Evolutionary conservation across 2,797 vertebrate genomes (phyloP).

Genomic region (Melanotaenia pygmaea): DNA sequence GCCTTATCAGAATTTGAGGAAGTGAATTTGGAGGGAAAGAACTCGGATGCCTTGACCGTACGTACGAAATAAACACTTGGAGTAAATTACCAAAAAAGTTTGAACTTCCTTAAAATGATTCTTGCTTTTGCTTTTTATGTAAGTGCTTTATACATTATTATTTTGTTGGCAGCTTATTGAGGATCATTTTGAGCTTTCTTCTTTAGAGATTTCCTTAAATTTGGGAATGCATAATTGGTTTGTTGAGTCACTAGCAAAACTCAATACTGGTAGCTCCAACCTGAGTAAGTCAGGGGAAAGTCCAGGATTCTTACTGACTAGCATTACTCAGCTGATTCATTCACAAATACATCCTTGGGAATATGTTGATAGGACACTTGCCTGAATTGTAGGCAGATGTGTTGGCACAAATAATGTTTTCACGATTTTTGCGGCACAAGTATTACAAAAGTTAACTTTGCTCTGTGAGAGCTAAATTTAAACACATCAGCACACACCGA

Average conservation of each 20-base stretch:
- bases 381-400: slow-evolving; percentile 10
- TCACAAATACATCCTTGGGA: slow-evolving; percentile 50
- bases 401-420: slow-evolving; percentile 2
- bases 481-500: slow-evolving; percentile 46
- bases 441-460: background rate
- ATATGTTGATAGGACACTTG: slow-evolving; percentile 36
- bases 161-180: slow-evolving; percentile 14
- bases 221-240: slow-evolving; percentile 55
- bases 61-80: slow-evolving; percentile 48
- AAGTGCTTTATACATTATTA: background rate
- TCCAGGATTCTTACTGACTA: slow-evolving; percentile 78
- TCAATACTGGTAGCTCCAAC: slow-evolving; percentile 72
- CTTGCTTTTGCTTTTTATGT: background rate
- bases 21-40: slow-evolving; percentile 82
- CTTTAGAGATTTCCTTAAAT: slow-evolving; percentile 56
- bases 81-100: slow-evolving; percentile 4
- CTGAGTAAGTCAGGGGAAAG: slow-evolving; percentile 82
- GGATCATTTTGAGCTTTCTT: slow-evolving; percentile 30
- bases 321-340: slow-evolving; percentile 67
- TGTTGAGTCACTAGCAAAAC: slow-evolving; percentile 69
- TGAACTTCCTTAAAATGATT: background rate
- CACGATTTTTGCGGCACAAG: background rate
- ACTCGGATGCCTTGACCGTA: slow-evolving; percentile 79
- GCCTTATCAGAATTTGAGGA: slow-evolving; percentile 91
- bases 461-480: slow-evolving; percentile 7